Conservation (phyloP, 2,797 vertebrate species). For the Enteromius trimaculatus region DNA sequence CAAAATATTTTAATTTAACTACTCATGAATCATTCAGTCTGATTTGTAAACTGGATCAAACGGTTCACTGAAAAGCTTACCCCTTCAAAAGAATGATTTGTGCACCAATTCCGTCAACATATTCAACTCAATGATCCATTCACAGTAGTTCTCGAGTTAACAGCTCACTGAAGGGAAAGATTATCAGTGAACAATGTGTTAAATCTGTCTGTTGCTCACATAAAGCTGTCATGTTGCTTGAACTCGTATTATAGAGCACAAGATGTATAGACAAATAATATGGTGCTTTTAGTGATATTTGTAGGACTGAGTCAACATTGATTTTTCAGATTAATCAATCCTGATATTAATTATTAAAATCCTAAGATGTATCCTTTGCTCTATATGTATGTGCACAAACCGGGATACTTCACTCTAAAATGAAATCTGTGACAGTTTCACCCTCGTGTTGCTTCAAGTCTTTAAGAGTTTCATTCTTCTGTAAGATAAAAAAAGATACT, state of each 20-base stretch:
- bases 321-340: conserved; percentile 3
- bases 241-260: neutral
- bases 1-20: neutral
- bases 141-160: neutral
- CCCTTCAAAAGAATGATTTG: neutral
- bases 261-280: neutral
- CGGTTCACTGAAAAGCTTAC: conserved; percentile 2
- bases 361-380: neutral
- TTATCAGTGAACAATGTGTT: conserved; percentile 8
- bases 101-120: neutral
- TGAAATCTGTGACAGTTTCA: neutral
- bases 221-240: neutral
- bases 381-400: neutral
- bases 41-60: conserved; percentile 16
- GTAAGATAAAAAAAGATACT: neutral
- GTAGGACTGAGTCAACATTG: neutral
- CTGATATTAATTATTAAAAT: neutral
- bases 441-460: neutral
- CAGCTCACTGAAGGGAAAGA: conserved; percentile 25
- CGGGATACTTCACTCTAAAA: neutral
- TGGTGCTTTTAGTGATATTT: conserved; percentile 9
- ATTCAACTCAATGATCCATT: neutral
- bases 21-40: neutral
- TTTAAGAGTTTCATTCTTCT: neutral
- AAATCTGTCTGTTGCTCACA: neutral